These are phyloP conservation scores for Oncorhynchus kisutch DNA, from an alignment of 2,113 vertebrate genomes.

Conservation along the genomic window DNA sequence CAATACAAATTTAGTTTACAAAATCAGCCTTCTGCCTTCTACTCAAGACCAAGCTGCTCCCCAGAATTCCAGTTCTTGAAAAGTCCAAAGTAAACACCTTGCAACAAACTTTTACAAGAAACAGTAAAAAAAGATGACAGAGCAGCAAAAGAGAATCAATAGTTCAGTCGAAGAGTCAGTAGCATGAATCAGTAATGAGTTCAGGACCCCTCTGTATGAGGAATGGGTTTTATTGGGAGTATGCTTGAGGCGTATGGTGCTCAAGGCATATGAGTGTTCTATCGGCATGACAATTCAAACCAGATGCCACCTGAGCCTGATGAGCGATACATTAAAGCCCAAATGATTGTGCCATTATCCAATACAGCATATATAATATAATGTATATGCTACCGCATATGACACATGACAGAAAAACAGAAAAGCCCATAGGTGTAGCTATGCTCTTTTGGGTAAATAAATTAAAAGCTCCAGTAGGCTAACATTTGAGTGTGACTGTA, in stretches of 20 bases:
- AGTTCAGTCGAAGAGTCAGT: neutral
- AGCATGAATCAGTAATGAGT: neutral
- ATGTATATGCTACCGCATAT: no score
- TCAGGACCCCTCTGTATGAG: neutral
- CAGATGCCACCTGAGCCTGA: no score
- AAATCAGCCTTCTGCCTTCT: no score
- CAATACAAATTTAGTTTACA: no score
- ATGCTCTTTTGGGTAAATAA: no score
- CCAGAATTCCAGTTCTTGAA: neutral
- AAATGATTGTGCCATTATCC: no score
- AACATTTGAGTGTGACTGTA: no score
- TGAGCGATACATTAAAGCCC: no score
- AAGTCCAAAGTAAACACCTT: constrained; percentile 62
- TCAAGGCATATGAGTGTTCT: neutral
- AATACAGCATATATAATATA: no score
- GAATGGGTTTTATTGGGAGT: neutral
- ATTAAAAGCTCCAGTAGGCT: no score
- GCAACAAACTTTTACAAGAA: neutral
- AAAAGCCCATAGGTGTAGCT: no score
- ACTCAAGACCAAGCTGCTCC: constrained; percentile 4
- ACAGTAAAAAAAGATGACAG: neutral
- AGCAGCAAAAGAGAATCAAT: neutral
- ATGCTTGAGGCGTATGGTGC: neutral
- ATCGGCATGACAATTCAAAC: neutral
- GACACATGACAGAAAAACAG: no score